A percentile compares a stretch with the other conserved stretches of the same genome.
phyloP scores from a whole-genome alignment of 2,797 vertebrate genomes.

The Crenuchus spilurus region DNA sequence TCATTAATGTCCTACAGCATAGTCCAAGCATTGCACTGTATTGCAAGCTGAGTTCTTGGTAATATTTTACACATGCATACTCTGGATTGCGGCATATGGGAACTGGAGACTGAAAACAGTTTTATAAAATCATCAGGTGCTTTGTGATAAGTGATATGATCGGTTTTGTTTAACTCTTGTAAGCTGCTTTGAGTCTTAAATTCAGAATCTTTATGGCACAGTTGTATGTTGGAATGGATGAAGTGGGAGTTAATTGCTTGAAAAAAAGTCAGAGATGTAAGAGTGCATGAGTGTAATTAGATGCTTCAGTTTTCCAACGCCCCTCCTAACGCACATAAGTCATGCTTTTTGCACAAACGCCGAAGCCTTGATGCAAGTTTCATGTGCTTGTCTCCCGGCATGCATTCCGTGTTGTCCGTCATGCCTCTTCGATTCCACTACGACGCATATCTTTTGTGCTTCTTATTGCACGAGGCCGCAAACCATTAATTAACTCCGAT shows the following conservation, averaged over 20 bases:
- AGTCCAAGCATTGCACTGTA: too few relatives aligned
- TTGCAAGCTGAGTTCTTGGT: too few relatives aligned
- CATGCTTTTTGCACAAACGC: slow-evolving; percentile 8
- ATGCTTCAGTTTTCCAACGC: not conserved
- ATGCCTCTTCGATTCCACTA: slow-evolving; percentile 25
- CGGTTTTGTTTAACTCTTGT: not conserved
- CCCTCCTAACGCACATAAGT: slow-evolving; percentile 6
- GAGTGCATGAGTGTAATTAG: not conserved
- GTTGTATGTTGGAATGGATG: not conserved
- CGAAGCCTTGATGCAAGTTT: slow-evolving; percentile 24
- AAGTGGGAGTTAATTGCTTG: not conserved
- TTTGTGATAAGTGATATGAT: not conserved
- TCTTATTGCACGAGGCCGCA: slow-evolving; percentile 5
- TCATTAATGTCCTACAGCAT: too few relatives aligned
- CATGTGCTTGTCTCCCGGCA: slow-evolving; percentile 35
- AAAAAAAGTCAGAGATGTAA: not conserved
- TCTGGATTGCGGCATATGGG: too few relatives aligned
- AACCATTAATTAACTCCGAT: slow-evolving; percentile 48
- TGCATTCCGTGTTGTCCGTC: slow-evolving; percentile 28
- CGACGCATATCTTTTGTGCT: slow-evolving; percentile 33
- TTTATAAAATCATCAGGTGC: not conserved
- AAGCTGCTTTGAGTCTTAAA: not conserved
- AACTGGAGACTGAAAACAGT: slow-evolving; percentile 8
- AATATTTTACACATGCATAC: too few relatives aligned
- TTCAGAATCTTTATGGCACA: slow-evolving; percentile 1